Base-by-base conservation (phyloP, 2,888 invertebrate species). In the Clitarchus hookeri region DNA sequence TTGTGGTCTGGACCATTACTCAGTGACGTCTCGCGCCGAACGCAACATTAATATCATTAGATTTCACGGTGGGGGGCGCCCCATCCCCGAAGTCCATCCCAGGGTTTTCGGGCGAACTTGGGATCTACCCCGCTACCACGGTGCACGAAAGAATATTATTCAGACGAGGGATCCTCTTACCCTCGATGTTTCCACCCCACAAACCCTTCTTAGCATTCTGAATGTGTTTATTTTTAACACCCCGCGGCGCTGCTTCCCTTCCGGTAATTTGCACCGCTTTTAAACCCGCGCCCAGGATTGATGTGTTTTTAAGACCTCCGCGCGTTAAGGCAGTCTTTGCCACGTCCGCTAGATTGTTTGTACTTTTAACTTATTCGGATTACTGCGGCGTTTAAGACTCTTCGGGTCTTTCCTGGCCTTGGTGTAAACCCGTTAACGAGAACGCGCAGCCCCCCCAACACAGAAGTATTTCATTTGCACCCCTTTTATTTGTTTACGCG, bases 1-100 rank as follows among this genome's bases (percentile, higher is more conserved):
- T n/a, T 25, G 27, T 23, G 11, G 80, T 53, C 48, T 19, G 85
- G 25, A 23, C 80, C 85, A 87, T 87, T 87, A 87, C 84, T 87
- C 87, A 87, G 84, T 87, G 87, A 85, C 87, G 84, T 82, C 65
- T 26, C 84, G 77, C 54, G 36, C 84, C 85, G 84, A 77, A 85
- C 86, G 86, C 87, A 84, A 85, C 87, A 87, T 87, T 87, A 86
- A 87, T 87, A 86, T 87, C 85, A 87, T 87, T 87, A 87, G 85
- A 82, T 80, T 82, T 82, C 82, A 12, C 82, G 27, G 82, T 23
- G 27, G 82, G 27, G 36, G 36, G 19, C 8, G 12, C 65, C 65
- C n/a, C n/a, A 19, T 12, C 12, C 53, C 8, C 53, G 6, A 16
- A n/a, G 23, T 65, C 65, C 65, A 3, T 23, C n/a, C 23, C 13